Conservation (phyloP, 2,888 invertebrate genomes). For the Troides aeacus region DNA sequence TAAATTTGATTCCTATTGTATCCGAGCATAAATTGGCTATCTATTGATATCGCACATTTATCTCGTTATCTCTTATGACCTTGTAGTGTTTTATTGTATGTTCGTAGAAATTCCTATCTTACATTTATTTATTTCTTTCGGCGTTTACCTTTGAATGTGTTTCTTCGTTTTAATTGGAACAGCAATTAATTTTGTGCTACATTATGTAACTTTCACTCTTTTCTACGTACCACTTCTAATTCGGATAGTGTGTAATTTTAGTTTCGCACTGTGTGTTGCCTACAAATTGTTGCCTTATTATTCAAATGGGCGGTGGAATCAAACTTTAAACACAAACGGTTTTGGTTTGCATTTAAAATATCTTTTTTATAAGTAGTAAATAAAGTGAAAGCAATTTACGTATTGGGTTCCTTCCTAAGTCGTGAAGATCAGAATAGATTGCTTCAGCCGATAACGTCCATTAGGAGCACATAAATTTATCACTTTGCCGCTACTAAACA, state of each 20-base stretch:
- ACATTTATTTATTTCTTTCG: neutral
- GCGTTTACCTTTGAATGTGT: conserved; percentile 9
- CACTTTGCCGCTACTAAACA: conserved; percentile 1
- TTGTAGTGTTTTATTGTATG: conserved; percentile 16
- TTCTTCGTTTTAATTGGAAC: conserved; percentile 21
- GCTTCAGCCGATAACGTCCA: conserved; percentile 3
- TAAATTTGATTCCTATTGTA: conserved; percentile 41
- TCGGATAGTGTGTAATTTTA: conserved; percentile 13
- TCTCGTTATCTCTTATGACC: conserved; percentile 30
- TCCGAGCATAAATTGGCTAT: conserved; percentile 41
- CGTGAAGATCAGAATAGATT: neutral
- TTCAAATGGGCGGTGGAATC: neutral
- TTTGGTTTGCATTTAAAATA: neutral
- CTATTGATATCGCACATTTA: conserved; percentile 47
- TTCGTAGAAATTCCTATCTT: conserved; percentile 27
- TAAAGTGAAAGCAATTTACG: neutral
- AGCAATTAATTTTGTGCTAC: conserved; percentile 25
- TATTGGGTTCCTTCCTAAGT: neutral
- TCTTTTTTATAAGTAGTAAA: neutral
- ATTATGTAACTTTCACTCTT: conserved; percentile 28
- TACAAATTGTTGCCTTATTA: conserved; percentile 17
- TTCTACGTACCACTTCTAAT: conserved; percentile 24
- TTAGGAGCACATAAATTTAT: conserved; percentile 6
- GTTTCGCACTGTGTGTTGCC: conserved; percentile 14
- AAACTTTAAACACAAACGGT: neutral